Base-by-base conservation (phyloP, 2,797 vertebrate species). In the Hoplostethus atlanticus region DNA sequence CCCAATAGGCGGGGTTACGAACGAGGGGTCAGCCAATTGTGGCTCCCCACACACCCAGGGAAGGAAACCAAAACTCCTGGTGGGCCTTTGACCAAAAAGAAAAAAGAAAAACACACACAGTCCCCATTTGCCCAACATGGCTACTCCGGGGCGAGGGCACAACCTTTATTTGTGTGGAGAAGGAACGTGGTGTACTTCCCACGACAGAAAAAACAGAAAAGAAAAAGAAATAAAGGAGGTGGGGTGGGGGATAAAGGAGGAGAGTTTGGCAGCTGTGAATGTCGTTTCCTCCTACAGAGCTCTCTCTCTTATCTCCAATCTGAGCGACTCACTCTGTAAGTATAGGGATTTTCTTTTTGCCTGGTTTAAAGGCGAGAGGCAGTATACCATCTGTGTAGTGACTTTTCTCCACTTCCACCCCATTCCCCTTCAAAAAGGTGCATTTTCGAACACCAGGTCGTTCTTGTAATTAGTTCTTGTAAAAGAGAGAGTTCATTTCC, bases 181-280 rank as follows among this genome's bases (percentile, higher is more conserved):
- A 73, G 85, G 86, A 90, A 90, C 65, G 50, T 73, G 30, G 69
- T 79, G 78, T 80, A 68, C 84, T 91, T 90, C 81, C 87, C 85
- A 89, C 76, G 73, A 65, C 61, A 67, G 69, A 16, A 68, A 75
- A 72, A 82, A 76, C 65, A 64, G 59, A 66, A 57, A 28, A 44
- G 21, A 42, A 55, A 48, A 16, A 47, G 50, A 60, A 54, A 57
- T 71, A 21, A 79, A 48, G 3, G 38, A 71, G 65, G 13, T 16
- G 53, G 64, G 44, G 68, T 40, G 57, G 59, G 74, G 63, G 31
- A 11, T 30, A 15, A 36, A 13, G 31, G 79, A 60, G 55, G 64
- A 47, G 70, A 57, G 55, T 68, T 78, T 84, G 87, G 86, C 86
- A 80, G 80, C 84, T 82, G 81, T 68, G 60, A 82, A 79, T 59